Conservation (phyloP, 2,888 invertebrate species). For the Rotaria socialis region DNA sequence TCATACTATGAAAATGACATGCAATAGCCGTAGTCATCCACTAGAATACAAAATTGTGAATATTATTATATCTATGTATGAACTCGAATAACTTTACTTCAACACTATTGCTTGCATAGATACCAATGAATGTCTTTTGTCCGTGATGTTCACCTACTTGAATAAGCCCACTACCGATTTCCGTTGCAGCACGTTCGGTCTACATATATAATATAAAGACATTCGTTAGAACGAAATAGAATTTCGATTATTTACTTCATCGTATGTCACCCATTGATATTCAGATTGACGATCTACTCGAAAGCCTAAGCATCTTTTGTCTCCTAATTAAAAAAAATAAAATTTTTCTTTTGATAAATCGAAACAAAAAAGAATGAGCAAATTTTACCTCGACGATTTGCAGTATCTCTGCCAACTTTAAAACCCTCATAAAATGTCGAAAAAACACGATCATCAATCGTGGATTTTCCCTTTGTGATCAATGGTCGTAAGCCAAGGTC, state of each 20-base stretch:
- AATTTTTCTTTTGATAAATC: too few relatives aligned
- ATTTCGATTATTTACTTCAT: not conserved
- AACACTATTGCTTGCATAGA: conserved; percentile 86
- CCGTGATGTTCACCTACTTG: conserved; percentile 68
- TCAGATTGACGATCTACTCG: not conserved
- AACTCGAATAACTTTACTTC: conserved; percentile 61
- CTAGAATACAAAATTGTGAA: not conserved
- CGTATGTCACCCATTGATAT: conserved; percentile 21
- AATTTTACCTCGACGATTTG: not conserved
- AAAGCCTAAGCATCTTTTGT: not conserved
- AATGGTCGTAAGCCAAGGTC: not conserved
- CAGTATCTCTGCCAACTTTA: conserved; percentile 12
- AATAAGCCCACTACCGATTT: conserved; percentile 81
- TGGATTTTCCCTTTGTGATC: not conserved
- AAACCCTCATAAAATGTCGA: conserved; percentile 1
- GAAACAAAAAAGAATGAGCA: not conserved
- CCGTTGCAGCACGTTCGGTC: conserved; percentile 66
- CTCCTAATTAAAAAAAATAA: not conserved
- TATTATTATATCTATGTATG: too few relatives aligned
- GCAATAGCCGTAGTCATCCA: conserved; percentile 42
- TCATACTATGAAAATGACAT: conserved; percentile 42
- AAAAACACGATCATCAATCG: not conserved
- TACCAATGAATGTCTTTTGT: conserved; percentile 71
- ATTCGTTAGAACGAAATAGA: not conserved
- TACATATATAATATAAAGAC: not conserved